Evolutionary conservation across 2,888 invertebrate genomes (phyloP).

Genomic region (Clitarchus hookeri): DNA sequence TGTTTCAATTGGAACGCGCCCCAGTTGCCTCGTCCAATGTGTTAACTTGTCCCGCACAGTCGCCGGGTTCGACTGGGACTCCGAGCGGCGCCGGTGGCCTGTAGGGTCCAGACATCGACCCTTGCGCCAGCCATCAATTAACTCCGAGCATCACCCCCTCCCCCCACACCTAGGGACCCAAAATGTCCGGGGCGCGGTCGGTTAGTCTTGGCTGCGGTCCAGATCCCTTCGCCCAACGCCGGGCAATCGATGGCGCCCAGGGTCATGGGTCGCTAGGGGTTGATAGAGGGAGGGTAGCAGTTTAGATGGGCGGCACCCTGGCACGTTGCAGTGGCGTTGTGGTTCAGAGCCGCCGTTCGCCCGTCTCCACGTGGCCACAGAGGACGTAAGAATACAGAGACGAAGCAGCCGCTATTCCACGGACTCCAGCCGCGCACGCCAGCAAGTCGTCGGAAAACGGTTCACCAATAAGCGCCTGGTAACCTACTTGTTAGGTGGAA

Average conservation of each 20-base stretch:
- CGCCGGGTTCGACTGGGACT: too few species aligned
- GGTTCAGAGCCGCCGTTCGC: neutral
- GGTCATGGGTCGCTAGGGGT: neutral
- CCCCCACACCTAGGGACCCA: neutral
- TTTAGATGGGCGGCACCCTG: too few species aligned
- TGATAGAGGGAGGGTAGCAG: neutral
- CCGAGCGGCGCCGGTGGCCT: neutral
- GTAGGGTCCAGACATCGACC: constrained; percentile 7
- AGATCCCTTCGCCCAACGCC: neutral
- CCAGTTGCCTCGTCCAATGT: too few species aligned
- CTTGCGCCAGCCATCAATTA: neutral
- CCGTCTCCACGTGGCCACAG: too few species aligned
- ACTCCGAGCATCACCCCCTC: neutral
- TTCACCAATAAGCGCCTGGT: too few species aligned
- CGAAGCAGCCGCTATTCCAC: too few species aligned
- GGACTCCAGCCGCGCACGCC: too few species aligned
- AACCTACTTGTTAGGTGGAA: too few species aligned
- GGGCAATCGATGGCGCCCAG: neutral
- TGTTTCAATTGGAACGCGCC: too few species aligned
- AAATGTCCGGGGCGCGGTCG: neutral
- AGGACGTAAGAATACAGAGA: too few species aligned
- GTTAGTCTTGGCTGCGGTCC: neutral
- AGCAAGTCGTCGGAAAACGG: too few species aligned
- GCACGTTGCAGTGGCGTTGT: neutral
- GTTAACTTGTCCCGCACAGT: too few species aligned